These are phyloP conservation scores for Leptothorax acervorum DNA, from an alignment of 2,888 invertebrate genomes.

Conservation along the genomic window DNA sequence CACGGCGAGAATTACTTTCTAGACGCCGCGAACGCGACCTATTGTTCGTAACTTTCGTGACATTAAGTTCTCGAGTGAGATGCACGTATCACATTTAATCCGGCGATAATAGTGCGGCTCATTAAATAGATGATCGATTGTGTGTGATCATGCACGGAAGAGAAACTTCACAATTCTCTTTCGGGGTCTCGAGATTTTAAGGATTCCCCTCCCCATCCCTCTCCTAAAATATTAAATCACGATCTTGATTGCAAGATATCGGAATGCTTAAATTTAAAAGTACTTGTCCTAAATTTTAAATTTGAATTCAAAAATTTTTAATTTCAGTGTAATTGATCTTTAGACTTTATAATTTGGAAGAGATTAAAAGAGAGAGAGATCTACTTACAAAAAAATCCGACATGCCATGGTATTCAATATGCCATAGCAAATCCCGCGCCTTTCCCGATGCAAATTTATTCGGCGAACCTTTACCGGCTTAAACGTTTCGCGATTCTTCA, in stretches of 20 bases:
- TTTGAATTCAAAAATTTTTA: neutral
- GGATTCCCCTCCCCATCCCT: neutral
- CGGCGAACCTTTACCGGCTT: neutral
- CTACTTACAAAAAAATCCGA: neutral
- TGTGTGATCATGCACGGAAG: neutral
- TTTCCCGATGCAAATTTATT: neutral
- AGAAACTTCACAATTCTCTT: conserved; percentile 15
- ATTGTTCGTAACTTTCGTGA: conserved; percentile 27
- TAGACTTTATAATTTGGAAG: neutral
- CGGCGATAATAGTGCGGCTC: conserved; percentile 8
- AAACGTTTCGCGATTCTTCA: neutral
- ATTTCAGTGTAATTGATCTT: neutral
- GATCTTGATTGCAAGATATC: neutral
- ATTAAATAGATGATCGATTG: conserved; percentile 32
- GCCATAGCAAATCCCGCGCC: neutral
- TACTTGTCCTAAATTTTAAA: neutral
- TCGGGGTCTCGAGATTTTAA: neutral
- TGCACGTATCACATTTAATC: conserved; percentile 23
- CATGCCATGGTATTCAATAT: neutral
- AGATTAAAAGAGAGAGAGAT: neutral
- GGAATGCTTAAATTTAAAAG: neutral
- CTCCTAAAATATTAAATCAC: neutral
- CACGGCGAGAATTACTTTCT: conserved; percentile 39
- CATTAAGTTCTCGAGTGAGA: neutral
- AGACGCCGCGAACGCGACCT: conserved; percentile 11